Conservation (phyloP, 2,888 invertebrate genomes). For the Temnothorax ravouxi region DNA sequence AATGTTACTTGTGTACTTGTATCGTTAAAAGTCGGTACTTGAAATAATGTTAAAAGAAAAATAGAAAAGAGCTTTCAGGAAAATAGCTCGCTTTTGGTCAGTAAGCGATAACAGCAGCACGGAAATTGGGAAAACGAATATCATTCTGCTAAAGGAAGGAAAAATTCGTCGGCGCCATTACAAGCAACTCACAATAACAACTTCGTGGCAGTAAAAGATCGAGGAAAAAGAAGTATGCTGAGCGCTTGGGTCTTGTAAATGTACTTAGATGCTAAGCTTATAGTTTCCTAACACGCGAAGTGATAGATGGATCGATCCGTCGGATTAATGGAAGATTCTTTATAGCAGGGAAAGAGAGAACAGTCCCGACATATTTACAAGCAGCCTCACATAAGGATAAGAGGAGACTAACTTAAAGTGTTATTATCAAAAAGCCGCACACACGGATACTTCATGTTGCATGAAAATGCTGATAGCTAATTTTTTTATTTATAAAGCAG, state of each 20-base stretch:
- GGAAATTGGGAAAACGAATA: slow-evolving; percentile 61
- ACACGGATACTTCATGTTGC: background rate
- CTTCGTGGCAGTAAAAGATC: slow-evolving; percentile 50
- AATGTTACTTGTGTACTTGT: slow-evolving; percentile 8
- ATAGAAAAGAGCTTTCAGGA: slow-evolving; percentile 17
- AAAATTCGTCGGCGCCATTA: slow-evolving; percentile 37
- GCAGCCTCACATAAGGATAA: background rate
- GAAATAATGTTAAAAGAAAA: slow-evolving; percentile 13
- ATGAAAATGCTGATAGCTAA: background rate
- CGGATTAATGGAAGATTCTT: slow-evolving; percentile 41
- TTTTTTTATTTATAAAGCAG: background rate
- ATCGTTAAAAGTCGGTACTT: background rate
- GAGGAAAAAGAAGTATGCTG: slow-evolving; percentile 57
- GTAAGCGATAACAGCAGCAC: slow-evolving; percentile 15
- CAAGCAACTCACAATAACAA: slow-evolving; percentile 55
- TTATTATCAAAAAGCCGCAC: background rate
- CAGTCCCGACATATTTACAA: slow-evolving; percentile 19
- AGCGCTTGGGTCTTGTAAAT: slow-evolving; percentile 58
- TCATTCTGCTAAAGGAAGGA: slow-evolving; percentile 39
- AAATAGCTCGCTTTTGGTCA: slow-evolving; percentile 23
- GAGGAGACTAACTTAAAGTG: background rate
- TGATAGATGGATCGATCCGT: slow-evolving; percentile 31
- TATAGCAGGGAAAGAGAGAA: background rate
- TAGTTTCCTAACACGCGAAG: slow-evolving; percentile 49
- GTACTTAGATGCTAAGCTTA: slow-evolving; percentile 31